phyloP scores from a whole-genome alignment of 2,888 invertebrate genomes.

The Philereme vetulata region DNA sequence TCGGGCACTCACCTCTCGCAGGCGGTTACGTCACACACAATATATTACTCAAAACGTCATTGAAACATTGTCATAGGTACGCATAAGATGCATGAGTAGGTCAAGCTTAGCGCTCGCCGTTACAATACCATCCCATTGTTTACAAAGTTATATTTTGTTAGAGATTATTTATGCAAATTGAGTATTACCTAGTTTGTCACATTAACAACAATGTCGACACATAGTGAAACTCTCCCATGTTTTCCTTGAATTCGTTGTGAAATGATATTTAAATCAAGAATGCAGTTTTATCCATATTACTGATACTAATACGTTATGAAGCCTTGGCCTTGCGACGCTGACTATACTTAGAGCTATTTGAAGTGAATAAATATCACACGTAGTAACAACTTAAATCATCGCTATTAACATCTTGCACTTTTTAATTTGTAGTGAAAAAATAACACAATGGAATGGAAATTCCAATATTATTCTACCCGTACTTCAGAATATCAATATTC shows the following conservation, averaged over 20 bases:
- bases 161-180: not conserved
- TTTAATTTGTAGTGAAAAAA: slow-evolving; percentile 2
- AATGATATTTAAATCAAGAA: slow-evolving; percentile 5
- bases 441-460: slow-evolving; percentile 8
- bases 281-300: slow-evolving; percentile 4
- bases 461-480: not conserved
- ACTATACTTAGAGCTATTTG: too few species aligned
- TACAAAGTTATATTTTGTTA: not conserved
- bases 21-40: slow-evolving; percentile 47
- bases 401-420: too few species aligned
- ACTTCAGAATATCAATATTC: too few species aligned
- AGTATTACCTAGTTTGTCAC: not conserved
- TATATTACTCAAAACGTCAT: slow-evolving; percentile 57
- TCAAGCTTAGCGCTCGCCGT: slow-evolving; percentile 44
- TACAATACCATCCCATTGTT: slow-evolving; percentile 31
- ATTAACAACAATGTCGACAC: too few species aligned
- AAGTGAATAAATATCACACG: too few species aligned
- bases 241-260: slow-evolving; percentile 8
- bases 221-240: not conserved
- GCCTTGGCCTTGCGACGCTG: slow-evolving; percentile 4
- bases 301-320: slow-evolving; percentile 2
- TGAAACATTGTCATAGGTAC: slow-evolving; percentile 51
- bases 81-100: slow-evolving; percentile 53
- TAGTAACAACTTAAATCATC: too few species aligned
- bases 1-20: slow-evolving; percentile 36